Conservation (phyloP, 2,888 invertebrate genomes). For the Caenorhabditis drosophilae region DNA sequence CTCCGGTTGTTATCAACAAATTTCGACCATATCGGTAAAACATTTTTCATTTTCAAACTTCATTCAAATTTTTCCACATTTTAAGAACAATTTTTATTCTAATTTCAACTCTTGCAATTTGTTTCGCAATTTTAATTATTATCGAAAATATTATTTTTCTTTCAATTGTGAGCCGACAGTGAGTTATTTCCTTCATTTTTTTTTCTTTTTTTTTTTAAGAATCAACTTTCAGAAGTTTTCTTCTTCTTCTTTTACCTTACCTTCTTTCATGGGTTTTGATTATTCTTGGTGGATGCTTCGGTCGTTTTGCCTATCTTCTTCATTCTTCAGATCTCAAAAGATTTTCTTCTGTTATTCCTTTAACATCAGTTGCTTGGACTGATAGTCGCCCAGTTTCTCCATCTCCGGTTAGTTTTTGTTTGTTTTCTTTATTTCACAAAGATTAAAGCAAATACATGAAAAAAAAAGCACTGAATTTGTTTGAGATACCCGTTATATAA, state of each 20-base stretch:
- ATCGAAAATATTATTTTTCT: constrained; percentile 35
- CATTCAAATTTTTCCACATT: neutral
- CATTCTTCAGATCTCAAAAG: constrained; percentile 8
- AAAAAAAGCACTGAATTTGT: too few relatives aligned
- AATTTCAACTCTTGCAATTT: constrained; percentile 23
- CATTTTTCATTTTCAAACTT: too few relatives aligned
- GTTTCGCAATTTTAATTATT: constrained; percentile 28
- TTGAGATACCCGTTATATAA: neutral
- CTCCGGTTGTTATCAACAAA: constrained; percentile 29
- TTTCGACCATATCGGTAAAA: constrained; percentile 34
- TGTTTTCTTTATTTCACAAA: neutral
- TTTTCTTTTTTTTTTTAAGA: too few relatives aligned
- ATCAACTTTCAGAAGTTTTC: constrained; percentile 28
- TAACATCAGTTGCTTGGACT: constrained; percentile 9
- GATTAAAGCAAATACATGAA: too few relatives aligned
- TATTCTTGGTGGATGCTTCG: constrained; percentile 29
- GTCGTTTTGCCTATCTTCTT: constrained; percentile 26
- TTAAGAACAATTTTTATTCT: constrained; percentile 25
- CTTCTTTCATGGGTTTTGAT: constrained; percentile 38
- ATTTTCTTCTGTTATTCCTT: neutral
- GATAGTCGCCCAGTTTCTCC: constrained; percentile 26
- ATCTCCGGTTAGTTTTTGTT: constrained; percentile 17
- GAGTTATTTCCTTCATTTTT: too few relatives aligned
- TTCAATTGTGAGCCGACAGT: constrained; percentile 35
- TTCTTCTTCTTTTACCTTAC: constrained; percentile 30